Evolutionary conservation across 2,888 invertebrate species (phyloP), one percentile per base, ranked within the genome.

Genomic region (Sinopyrophorus schimmeli): DNA sequence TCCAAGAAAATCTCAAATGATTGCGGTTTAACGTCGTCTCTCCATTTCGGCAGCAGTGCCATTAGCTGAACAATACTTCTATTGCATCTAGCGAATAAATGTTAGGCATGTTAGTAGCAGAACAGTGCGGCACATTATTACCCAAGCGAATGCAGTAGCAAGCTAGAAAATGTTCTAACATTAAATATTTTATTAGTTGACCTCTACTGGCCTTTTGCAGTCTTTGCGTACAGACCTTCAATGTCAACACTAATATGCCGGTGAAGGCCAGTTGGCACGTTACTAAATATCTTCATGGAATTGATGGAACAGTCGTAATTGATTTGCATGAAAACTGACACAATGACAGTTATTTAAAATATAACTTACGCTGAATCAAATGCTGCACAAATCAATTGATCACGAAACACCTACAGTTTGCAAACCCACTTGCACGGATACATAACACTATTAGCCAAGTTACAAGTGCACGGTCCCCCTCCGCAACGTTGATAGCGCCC

Each of bases 401-500:
- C 70, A 71, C 70, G 70, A 70, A 70, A 70, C 70, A 70, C 70
- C 65, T 67, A 70, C 67, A 69, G 66, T 69, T 69, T 63, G 65
- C 65, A 67, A 64, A 71, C 68, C 69, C 71, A 72, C 72, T 73
- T 72, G 72, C 72, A 69, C 72, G 69, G 66, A 70, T 73, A 71
- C 71, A 72, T 73, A 69, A 71, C 72, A 74, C 73, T 72, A 74
- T 72, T 72, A 72, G 69, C 73, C 71, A 72, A 73, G 72, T 73
- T 72, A 72, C 73, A 73, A 74, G 74, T 74, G 73, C 72, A 71
- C 71, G 71, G 68, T 66, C 69, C 71, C 70, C 69, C 68, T 63
- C 64, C 61, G 60, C 63, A 61, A 59, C 63, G 65, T 69, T 71
- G 72, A 72, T 72, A 72, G 71, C 70, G 71, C 67, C 67, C 64